Evolutionary conservation across 2,797 vertebrate species (phyloP), one percentile per base, ranked within the genome.

Genomic region (Pseudomugil gertrudae): DNA sequence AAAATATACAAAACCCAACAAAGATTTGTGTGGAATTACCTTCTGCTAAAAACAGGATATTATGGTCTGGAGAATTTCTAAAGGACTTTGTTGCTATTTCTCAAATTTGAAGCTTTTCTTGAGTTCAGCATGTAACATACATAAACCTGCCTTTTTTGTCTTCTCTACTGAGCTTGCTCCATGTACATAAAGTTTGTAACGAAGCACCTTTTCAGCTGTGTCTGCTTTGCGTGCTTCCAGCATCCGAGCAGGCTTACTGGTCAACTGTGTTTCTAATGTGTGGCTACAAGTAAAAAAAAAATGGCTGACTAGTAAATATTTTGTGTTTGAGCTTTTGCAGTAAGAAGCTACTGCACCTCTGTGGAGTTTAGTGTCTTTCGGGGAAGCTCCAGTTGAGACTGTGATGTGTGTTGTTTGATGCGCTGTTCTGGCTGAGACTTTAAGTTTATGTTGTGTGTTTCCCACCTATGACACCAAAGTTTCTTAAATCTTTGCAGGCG

Each of bases 401-500:
- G 53, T 70, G 53, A 71, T 66, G 61, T 72, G 13, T 78, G 50
- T 54, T 62, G 24, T 68, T 68, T 33, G 35, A 65, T 72, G 13
- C 35, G 68, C 24, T 72, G 36, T 74, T 8, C 45, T 57, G 54
- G 50, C n/a, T 69, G 24, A 68, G 32, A 63, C 38, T 52, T 7
- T 23, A 73, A 69, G 58, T 50, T 75, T 40, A 64, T 48, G 26
- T 60, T 77, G 47, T 78, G 56, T 78, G 69, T 83, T 77, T 84
- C 38, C 63, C 45, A 50, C 54, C 35, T 80, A 71, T 92, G 80
- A 92, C 76, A 33, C 81, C 81, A 78, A 90, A 91, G 92, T 96
- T 95, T 96, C 66, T 96, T 90, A 81, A 93, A 95, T 97, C 94
- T 95, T 98, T 98, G 75, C 96, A 99, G 98, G 87, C 95, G 96